These are phyloP conservation scores for Pica pica DNA, from an alignment of 2,113 vertebrate species.

Conservation along the genomic window DNA sequence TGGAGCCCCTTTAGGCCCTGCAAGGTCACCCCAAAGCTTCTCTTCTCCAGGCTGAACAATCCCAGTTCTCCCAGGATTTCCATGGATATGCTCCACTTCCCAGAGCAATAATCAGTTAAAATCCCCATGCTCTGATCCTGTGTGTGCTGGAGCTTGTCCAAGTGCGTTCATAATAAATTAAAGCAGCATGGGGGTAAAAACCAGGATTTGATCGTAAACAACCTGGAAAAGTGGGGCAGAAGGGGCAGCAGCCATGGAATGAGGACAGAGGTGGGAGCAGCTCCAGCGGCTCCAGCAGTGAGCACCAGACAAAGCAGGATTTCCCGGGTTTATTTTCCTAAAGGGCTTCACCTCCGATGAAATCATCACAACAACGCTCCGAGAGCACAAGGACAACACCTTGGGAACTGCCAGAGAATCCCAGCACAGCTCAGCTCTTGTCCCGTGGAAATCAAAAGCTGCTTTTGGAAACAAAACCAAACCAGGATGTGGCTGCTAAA, in stretches of 20 bases:
- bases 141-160: not conserved
- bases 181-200: not conserved
- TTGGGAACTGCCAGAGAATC: not conserved
- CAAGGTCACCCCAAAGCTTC: not conserved
- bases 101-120: not conserved
- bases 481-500: slow-evolving; percentile 33
- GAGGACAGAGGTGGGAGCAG: not conserved
- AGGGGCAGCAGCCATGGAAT: not conserved
- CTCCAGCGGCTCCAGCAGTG: not conserved
- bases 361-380: slow-evolving; percentile 35
- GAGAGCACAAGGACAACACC: slow-evolving; percentile 36
- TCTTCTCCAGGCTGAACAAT: not conserved
- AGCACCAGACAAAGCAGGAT: not conserved
- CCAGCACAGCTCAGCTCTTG: not conserved
- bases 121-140: not conserved
- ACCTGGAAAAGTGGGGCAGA: not conserved
- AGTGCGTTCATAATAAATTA: not conserved
- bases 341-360: slow-evolving; percentile 57
- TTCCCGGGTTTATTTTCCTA: slow-evolving; percentile 66
- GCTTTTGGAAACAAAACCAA: slow-evolving; percentile 49
- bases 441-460: slow-evolving; percentile 10
- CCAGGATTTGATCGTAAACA: not conserved
- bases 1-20: not conserved
- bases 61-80: not conserved
- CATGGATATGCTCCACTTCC: not conserved